phyloP scores from a whole-genome alignment of 2,888 invertebrate species.

The Pycnomerus fuliginosus region DNA sequence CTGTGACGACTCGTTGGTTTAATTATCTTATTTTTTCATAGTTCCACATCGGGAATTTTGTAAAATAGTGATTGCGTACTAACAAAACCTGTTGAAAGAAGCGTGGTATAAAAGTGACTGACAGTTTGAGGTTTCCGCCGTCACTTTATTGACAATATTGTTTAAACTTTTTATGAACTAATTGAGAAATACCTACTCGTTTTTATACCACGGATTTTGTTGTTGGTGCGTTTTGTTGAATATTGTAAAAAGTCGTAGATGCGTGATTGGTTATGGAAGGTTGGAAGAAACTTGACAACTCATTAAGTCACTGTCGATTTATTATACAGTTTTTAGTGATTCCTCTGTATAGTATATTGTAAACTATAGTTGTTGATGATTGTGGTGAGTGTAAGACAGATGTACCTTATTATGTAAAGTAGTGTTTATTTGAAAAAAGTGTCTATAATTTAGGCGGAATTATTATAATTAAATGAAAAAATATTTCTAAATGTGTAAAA shows the following conservation, averaged over 20 bases:
- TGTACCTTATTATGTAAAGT: slow-evolving; percentile 54
- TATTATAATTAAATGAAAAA: slow-evolving; percentile 50
- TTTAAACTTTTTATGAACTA: slow-evolving; percentile 18
- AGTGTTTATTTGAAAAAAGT: slow-evolving; percentile 44
- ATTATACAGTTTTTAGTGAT: slow-evolving; percentile 43
- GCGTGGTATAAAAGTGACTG: slow-evolving; percentile 20
- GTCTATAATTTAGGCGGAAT: slow-evolving; percentile 50
- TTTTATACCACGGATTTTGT: slow-evolving; percentile 17
- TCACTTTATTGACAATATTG: slow-evolving; percentile 28
- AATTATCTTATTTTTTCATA: slow-evolving; percentile 7
- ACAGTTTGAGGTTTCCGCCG: slow-evolving; percentile 18
- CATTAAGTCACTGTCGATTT: slow-evolving; percentile 16
- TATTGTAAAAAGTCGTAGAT: slow-evolving; percentile 24
- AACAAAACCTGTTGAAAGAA: slow-evolving; percentile 29
- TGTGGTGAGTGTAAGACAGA: slow-evolving; percentile 49
- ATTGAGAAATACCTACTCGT: slow-evolving; percentile 8
- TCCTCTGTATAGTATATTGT: slow-evolving; percentile 47
- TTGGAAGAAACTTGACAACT: slow-evolving; percentile 14
- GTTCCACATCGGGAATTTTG: slow-evolving; percentile 19
- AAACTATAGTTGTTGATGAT: slow-evolving; percentile 45
- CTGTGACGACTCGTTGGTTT: slow-evolving; percentile 10
- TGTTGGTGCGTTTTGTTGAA: slow-evolving; percentile 27
- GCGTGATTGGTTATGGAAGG: slow-evolving; percentile 2
- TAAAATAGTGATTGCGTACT: slow-evolving; percentile 39
- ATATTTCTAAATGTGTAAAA: slow-evolving; percentile 55